These are phyloP conservation scores for Pristionchus arcanus DNA, from an alignment of 2,888 invertebrate genomes.

Conservation along the genomic window DNA sequence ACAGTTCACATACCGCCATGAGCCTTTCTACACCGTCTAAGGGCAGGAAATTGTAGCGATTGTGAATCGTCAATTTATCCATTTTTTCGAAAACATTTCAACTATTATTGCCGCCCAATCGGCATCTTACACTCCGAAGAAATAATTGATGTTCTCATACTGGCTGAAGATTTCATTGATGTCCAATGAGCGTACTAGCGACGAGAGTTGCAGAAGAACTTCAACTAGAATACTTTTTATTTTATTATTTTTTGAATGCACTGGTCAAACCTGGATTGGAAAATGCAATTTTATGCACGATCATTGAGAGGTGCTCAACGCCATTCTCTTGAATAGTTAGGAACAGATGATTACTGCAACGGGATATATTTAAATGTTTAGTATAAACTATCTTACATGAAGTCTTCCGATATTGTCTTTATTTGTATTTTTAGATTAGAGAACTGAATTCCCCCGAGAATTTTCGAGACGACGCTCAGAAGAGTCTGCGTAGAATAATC, in stretches of 20 bases:
- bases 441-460: background rate
- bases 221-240: too few relatives aligned
- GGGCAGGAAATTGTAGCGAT: background rate
- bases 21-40: background rate
- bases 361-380: background rate
- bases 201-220: background rate
- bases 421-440: background rate
- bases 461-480: background rate
- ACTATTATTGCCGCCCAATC: background rate
- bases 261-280: too few relatives aligned
- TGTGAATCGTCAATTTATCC: background rate
- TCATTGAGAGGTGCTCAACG: background rate
- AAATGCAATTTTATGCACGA: background rate
- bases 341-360: background rate
- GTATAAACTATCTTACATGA: background rate
- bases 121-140: background rate
- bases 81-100: background rate
- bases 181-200: background rate
- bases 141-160: background rate
- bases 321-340: background rate
- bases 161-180: background rate
- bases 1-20: background rate
- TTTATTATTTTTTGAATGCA: too few relatives aligned
- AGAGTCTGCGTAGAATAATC: background rate
- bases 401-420: background rate